Evolutionary conservation across 2,797 vertebrate species (phyloP).

Genomic region (Australoheros facetus): DNA sequence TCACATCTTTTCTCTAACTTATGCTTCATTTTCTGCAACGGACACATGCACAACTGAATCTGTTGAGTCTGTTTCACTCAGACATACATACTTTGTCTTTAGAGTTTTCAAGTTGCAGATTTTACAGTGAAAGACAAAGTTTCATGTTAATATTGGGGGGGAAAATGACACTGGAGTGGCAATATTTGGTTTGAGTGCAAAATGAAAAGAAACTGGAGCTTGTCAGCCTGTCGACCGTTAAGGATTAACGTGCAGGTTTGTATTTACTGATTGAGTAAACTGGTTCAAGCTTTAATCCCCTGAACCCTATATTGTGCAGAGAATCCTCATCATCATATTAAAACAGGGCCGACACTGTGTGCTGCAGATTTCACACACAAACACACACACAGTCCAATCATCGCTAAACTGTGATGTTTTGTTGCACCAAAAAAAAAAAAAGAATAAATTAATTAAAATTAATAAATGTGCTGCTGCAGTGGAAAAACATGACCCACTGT

Average conservation of each 20-base stretch:
- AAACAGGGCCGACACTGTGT: not conserved
- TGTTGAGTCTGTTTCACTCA: no score
- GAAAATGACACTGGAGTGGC: not conserved
- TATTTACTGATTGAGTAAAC: constrained; percentile 31
- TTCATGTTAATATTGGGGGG: not conserved
- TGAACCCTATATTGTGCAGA: not conserved
- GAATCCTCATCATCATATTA: constrained; percentile 3
- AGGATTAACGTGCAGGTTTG: constrained; percentile 52
- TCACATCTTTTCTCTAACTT: not conserved
- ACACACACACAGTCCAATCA: not conserved
- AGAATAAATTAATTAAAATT: no score
- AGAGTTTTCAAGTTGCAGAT: not conserved
- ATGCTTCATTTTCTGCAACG: not conserved
- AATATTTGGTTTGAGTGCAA: constrained; percentile 17
- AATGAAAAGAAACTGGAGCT: constrained; percentile 10
- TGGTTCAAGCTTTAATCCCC: constrained; percentile 49
- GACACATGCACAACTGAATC: not conserved
- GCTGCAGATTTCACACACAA: not conserved
- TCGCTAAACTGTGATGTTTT: not conserved
- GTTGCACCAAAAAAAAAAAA: not conserved
- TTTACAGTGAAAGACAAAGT: not conserved
- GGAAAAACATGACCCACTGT: not conserved
- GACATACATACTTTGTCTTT: not conserved
- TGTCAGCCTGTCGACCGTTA: not conserved
- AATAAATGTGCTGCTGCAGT: not conserved